Base-by-base conservation (phyloP, 2,888 invertebrate genomes). In the Cacoxenus indagator region DNA sequence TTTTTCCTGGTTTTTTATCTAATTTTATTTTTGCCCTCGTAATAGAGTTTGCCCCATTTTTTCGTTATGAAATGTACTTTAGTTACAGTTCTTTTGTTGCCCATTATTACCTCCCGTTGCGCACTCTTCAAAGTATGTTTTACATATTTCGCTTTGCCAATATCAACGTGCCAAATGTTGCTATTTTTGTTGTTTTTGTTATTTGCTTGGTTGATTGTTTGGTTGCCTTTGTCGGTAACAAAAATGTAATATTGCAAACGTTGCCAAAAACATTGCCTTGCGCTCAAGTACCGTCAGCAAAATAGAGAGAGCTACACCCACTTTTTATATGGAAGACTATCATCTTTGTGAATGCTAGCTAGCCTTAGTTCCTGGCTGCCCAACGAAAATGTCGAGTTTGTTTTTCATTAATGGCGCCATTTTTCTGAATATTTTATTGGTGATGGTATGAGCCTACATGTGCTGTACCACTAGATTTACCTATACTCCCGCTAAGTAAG, bases 161-260 rank as follows among this genome's bases (percentile, higher is more conserved):
- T 62, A 62, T 62, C 45, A 51, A 51, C 17, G 45, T 62, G 61
- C 61, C 61, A 62, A 17, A 62, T 62, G 27, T 62, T 62, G 45
- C 22, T 19, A 43, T 62, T 62, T 14, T 61, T 29, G 19, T 37
- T 19, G 29, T n/a, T 22, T 6, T 14, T 26, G 48, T n/a, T 48
- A 11, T 37, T 37, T 5, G 5, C 37, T 5, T 37, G 5, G 37
- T 37, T 37, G 37, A 8, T 37, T 5, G 5, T 37, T 37, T 11
- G 11, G 11, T 11, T 37, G 11, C 5, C 37, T n/a, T n/a, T n/a
- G n/a, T n/a, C n/a, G n/a, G n/a, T n/a, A n/a, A n/a, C n/a, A n/a
- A n/a, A n/a, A n/a, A n/a, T n/a, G n/a, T 14, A 37, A 37, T 37
- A 37, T 37, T 37, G 37, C 37, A 14, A 37, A 5, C 37, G 9